Evolutionary conservation across 2,888 invertebrate species (phyloP).

Genomic region (Dichetophora obliterata): DNA sequence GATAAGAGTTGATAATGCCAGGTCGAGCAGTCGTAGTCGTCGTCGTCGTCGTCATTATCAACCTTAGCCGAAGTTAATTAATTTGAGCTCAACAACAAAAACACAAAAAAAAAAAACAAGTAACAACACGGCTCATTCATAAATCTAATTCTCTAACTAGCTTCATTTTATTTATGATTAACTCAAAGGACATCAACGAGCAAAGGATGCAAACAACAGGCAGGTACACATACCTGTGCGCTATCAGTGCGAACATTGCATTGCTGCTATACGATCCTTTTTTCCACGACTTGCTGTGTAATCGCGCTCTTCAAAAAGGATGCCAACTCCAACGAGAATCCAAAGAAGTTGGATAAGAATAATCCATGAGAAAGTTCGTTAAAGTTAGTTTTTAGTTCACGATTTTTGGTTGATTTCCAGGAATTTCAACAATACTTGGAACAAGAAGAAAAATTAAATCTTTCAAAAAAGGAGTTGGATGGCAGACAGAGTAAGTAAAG

Average conservation of each 20-base stretch:
- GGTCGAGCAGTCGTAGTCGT: too few relatives aligned
- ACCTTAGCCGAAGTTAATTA: background rate
- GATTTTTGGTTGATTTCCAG: conserved; percentile 19
- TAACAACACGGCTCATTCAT: conserved; percentile 16
- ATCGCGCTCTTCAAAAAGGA: too few relatives aligned
- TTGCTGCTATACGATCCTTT: background rate
- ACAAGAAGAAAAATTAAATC: conserved; percentile 8
- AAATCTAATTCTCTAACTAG: conserved; percentile 19
- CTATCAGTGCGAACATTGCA: background rate
- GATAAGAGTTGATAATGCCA: conserved; percentile 20
- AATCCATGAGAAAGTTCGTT: conserved; percentile 25
- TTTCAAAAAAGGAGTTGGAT: background rate
- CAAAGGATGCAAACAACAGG: background rate
- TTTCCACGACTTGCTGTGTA: too few relatives aligned
- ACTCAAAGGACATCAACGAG: conserved; percentile 4
- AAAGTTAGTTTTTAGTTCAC: conserved; percentile 9
- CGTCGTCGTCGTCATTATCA: background rate
- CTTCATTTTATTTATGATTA: conserved; percentile 12
- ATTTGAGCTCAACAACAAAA: background rate
- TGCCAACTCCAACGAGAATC: too few relatives aligned
- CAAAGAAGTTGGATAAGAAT: background rate
- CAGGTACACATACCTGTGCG: background rate
- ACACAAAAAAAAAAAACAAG: background rate
- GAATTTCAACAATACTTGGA: conserved; percentile 32
- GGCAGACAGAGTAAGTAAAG: background rate